phyloP scores from a whole-genome alignment of 2,888 invertebrate species.

The Marronus borbonicus region DNA sequence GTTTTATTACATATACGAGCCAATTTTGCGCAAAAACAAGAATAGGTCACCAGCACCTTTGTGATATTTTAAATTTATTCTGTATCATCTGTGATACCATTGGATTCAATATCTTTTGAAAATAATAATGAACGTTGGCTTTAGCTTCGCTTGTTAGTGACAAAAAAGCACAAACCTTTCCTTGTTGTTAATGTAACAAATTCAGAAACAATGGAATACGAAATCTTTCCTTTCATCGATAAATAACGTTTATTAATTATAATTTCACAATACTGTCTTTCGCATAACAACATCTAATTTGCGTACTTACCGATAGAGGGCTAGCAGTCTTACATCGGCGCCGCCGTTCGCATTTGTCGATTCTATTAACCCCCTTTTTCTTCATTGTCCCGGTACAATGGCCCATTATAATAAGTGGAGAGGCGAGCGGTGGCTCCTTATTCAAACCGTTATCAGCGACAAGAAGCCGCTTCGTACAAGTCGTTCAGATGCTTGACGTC shows the following conservation, averaged over 20 bases:
- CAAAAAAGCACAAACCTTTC: no score
- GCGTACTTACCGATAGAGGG: neutral
- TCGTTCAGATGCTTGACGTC: neutral
- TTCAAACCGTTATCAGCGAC: constrained; percentile 37
- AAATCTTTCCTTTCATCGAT: neutral
- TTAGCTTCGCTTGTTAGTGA: no score
- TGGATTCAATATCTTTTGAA: no score
- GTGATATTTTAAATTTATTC: no score
- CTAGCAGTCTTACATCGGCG: neutral
- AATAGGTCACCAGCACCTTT: no score
- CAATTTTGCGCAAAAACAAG: no score
- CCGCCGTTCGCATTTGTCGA: constrained; percentile 20
- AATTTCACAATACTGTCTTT: constrained; percentile 8
- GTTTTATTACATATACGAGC: no score
- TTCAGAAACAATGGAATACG: neutral
- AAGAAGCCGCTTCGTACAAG: constrained; percentile 11
- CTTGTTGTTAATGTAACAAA: no score
- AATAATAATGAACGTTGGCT: no score
- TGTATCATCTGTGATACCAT: no score
- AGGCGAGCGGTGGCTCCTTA: constrained; percentile 23
- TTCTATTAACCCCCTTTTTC: constrained; percentile 35
- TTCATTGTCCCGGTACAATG: constrained; percentile 34
- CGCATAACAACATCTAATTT: constrained; percentile 13
- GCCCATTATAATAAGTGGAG: constrained; percentile 31
- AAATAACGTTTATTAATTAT: constrained; percentile 21